Base-by-base conservation (phyloP, 2,113 vertebrate species). In the Gasterosteus nipponicus region DNA sequence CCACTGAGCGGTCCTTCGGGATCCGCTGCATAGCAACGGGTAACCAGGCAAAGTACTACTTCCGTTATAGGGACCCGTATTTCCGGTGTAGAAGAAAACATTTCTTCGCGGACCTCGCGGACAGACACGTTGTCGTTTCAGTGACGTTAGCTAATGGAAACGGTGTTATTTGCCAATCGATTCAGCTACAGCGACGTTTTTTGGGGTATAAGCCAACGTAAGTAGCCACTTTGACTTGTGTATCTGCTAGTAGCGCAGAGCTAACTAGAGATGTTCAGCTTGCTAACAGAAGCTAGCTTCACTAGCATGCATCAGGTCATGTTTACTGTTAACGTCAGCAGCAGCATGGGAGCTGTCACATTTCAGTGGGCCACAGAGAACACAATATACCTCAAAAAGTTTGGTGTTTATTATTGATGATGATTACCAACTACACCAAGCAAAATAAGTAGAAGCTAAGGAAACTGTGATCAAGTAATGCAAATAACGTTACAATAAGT, bases 51-150 rank as follows among this genome's bases (percentile, higher is more conserved):
- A 9, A 14, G 10, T 3, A 7, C 77, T 11, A 3, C 8, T 58
- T 81, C 60, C 64, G 38, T 6, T 11, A 35, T 0, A 26, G 38
- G 3, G 54, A 19, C 1, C 3, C 19, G 38, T 4, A 57, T 14
- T 77, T 89, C 85, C 85, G 85, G 88, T 59, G 73, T 82, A 80
- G 88, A 86, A 78, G 76, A 86, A 73, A 75, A 82, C 1, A 39
- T 3, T 15, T 38, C 35, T 38, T 38, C 35, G 35, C 35, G 35
- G 35, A 38, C 3, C 12, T 64, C 12, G 1, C 29, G 54, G 54
- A 33, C 7, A 26, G 14, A 33, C 29, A 57, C 26, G 3, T 22
- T 8, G 4, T 47, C 18, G 56, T 18, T 4, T 65, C 3, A 33
- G 3, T 5, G 29, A 57, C 54, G 54, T 57, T 16, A 57, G 15